phyloP scores from a whole-genome alignment of 2,113 vertebrate genomes.

The Eulemur rufifrons region DNA sequence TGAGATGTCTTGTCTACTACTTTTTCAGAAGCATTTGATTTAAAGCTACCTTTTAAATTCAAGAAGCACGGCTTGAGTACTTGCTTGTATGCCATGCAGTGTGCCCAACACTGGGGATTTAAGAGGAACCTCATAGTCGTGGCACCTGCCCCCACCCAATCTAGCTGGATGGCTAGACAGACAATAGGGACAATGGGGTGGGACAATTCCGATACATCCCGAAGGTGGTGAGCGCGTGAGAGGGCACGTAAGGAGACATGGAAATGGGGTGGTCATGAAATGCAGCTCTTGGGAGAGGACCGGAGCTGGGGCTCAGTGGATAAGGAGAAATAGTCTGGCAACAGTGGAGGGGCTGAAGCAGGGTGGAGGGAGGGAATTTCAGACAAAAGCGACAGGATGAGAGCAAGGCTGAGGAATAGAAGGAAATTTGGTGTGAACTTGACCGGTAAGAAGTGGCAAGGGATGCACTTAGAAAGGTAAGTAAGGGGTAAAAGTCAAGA shows the following conservation, averaged over 20 bases:
- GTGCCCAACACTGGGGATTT: not conserved
- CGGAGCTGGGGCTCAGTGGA: not conserved
- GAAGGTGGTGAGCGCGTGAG: not conserved
- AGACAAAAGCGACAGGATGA: not conserved
- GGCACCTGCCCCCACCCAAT: not conserved
- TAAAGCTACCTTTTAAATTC: not conserved
- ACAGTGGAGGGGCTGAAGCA: not conserved
- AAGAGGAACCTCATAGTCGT: not conserved
- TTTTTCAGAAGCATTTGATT: not conserved
- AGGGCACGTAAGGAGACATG: accelerated
- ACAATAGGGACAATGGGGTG: not conserved
- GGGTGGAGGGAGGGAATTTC: not conserved
- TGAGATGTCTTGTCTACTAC: not conserved
- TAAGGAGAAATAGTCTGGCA: not conserved
- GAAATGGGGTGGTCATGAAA: accelerated
- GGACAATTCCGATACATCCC: not conserved
- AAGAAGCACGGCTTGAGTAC: not conserved
- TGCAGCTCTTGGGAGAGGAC: not conserved
- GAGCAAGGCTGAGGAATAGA: not conserved
- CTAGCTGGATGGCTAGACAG: not conserved
- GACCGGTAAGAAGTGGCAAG: too few species aligned
- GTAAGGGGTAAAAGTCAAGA: not conserved
- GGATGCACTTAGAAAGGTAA: not conserved
- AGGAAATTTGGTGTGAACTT: not conserved
- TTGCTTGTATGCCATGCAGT: not conserved